Percentiles rank a stretch among this genome's conserved stretches.
phyloP scores from a whole-genome alignment of 2,888 invertebrate species.

The Nesidiocoris tenuis region DNA sequence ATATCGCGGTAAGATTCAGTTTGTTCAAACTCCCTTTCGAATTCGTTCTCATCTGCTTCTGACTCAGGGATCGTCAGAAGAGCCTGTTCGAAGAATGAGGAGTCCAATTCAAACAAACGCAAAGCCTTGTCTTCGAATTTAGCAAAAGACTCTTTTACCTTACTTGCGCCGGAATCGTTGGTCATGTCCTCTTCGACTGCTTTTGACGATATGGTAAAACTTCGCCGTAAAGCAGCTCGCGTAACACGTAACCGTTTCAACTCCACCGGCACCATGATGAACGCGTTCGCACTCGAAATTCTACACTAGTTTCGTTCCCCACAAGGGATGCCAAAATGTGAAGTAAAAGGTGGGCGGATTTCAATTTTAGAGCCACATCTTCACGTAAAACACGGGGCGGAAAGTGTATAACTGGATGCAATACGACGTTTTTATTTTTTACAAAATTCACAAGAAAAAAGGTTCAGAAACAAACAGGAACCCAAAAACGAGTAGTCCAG shows the following conservation, averaged over 20 bases:
- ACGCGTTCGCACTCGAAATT: background rate
- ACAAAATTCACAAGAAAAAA: no score
- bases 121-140: conserved; percentile 15
- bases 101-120: conserved; percentile 11
- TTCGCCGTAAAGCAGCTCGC: background rate
- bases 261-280: background rate
- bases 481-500: no score
- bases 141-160: background rate
- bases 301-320: background rate
- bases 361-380: no score
- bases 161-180: background rate
- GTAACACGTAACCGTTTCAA: background rate
- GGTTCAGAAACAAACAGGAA: no score
- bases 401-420: no score
- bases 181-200: background rate
- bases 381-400: no score
- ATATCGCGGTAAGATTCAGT: conserved; percentile 7
- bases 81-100: background rate
- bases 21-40: conserved; percentile 1
- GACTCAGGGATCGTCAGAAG: background rate
- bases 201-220: background rate
- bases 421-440: no score
- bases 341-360: no score
- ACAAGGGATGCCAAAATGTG: conserved; percentile 18
- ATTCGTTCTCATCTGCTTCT: conserved; percentile 3